Percentiles rank a stretch among this genome's conserved stretches.
Conservation (phyloP, 2,113 vertebrate genomes). For the Centropus bengalensis region DNA sequence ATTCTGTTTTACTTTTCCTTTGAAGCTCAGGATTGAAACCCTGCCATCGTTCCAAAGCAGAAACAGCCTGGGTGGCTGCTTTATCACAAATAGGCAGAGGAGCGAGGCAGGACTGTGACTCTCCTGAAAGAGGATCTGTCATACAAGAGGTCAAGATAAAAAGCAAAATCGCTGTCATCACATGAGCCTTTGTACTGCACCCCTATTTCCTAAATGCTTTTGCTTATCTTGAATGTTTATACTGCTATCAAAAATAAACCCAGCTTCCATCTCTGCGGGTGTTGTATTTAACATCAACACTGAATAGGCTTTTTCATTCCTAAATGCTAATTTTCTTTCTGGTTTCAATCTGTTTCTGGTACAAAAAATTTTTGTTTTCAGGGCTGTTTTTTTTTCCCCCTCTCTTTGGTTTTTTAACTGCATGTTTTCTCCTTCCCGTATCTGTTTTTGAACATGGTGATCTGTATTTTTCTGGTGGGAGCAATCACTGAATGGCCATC, state of each 20-base stretch:
- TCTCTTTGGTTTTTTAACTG: neutral
- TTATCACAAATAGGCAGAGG: constrained; percentile 33
- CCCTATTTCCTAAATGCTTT: constrained; percentile 53
- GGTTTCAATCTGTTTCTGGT: constrained; percentile 55
- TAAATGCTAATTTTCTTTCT: constrained; percentile 57
- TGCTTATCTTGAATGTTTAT: constrained; percentile 63
- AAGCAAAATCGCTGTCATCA: constrained; percentile 47
- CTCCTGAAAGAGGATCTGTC: constrained; percentile 26
- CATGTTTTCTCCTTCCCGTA: neutral
- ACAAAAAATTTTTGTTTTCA: constrained; percentile 48
- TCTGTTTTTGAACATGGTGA: neutral
- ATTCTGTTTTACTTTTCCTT: neutral
- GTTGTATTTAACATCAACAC: constrained; percentile 48
- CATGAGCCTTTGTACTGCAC: constrained; percentile 52
- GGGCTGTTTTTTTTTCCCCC: neutral
- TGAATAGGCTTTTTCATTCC: constrained; percentile 58
- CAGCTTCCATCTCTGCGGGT: constrained; percentile 56
- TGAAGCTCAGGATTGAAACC: constrained; percentile 25
- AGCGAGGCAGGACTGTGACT: constrained; percentile 19
- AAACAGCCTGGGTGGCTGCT: constrained; percentile 51
- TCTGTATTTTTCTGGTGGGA: neutral
- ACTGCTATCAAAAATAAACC: constrained; percentile 64
- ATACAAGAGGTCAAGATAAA: constrained; percentile 39
- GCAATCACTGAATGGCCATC: neutral
- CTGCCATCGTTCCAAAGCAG: neutral